Base-by-base conservation (phyloP, 1,140 invertebrate species). In the Drosophila bocqueti region DNA sequence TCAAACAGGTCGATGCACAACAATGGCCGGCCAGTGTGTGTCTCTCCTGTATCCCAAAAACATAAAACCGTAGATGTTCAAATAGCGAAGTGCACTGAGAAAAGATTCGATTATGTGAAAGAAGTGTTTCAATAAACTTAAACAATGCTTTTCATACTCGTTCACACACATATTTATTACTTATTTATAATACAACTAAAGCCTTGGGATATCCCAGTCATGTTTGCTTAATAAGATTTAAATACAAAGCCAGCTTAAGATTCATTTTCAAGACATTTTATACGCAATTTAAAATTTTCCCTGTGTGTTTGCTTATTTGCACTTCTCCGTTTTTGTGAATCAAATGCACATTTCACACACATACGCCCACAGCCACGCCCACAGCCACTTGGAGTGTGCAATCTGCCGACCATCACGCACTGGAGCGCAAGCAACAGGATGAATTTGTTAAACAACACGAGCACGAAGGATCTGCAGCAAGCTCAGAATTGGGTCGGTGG, bases 1-100 rank as follows among this genome's bases (percentile, higher is more conserved):
- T 89, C 84, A 89, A 89, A 89, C 81, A 89, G 81, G 85, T 90
- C 84, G 84, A 89, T 90, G 84, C 85, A 89, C 84, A 89, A 81
- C 84, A 87, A 89, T 84, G 66, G 64, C 24, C 38, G 66, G 64
- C 24, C 29, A 46, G 29, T 24, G 26, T 26, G 29, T 26, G 42
- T 21, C 36, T 46, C 38, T 69, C 64, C 34, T 60, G 45, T 73
- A 52, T 26, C 55, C 66, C 61, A 60, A 81, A 78, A 72, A 65
- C 54, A 49, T 24, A 62, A 61, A 72, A 64, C 40, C 21, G 64
- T 50, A 59, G 36, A 65, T 43, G 40, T 66, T 45, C 59, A 59
- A 57, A 38, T 54, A 42, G 54, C 13, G 21, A 2, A 57, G 9
- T 26, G 16, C 26, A 38, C 52, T 26, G 26, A 9, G 36, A 43